Evolutionary conservation across 2,888 invertebrate species (phyloP), one percentile per base, ranked within the genome.

Genomic region (Cepaea hortensis): DNA sequence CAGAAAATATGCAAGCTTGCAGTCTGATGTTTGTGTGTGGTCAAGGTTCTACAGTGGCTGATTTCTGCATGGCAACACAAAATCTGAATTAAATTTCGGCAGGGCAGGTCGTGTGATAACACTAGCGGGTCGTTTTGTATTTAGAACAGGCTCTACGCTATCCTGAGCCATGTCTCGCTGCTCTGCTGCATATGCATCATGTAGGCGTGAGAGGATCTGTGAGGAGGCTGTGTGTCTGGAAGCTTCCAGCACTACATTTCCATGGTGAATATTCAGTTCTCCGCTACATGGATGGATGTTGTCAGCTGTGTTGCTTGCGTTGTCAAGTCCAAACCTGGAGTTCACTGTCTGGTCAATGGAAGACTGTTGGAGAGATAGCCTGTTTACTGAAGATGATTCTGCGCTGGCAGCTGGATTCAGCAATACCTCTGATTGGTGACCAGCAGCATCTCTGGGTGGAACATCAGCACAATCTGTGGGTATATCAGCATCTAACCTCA

Each of bases 211-310:
- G 7, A 85, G 85, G 68, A 85, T 79, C 70, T 80, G 80, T 20
- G 85, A 70, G n/a, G 85, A 85, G 18, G 85, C 70, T 18, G 85
- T 85, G 35, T 85, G 85, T 70, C 72, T 85, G 13, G 85, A 80
- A 9, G 72, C 15, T 48, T 85, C 80, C 55, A 85, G 55, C 1
- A 85, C 72, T 18, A 85, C 55, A 50, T 48, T 35, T 3, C 85
- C 85, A 70, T 85, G 68, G 48, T 79, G 77, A 23, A 85, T 50
- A 46, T 80, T 79, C 23, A 85, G 72, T 35, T 85, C 80, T 23
- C 79, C 79, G 6, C 84, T 77, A 13, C 46, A 68, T 18, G 65
- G 11, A 18, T 35, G 18, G 11, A 23, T 35, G n/a, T 15, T n/a
- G 18, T n/a, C 55, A 48, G 9, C 20, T 48, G 50, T 77, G 11